Evolutionary conservation across 2,888 invertebrate species (phyloP), one percentile per base, ranked within the genome.

Genomic region (Caenorhabditis virilis): DNA sequence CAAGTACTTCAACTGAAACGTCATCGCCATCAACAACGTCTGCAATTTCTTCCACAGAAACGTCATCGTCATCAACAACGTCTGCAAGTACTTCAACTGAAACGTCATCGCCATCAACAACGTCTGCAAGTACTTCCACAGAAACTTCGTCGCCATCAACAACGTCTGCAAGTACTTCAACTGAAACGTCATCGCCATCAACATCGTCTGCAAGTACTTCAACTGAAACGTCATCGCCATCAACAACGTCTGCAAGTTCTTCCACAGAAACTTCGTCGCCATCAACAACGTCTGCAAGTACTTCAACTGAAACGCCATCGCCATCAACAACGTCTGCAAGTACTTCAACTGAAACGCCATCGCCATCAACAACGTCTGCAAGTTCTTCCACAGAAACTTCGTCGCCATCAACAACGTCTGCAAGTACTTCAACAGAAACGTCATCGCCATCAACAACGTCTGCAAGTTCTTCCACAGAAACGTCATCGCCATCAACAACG

Each of bases 11-110:
- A 27, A 30, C 48, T n/a, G 15, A 36, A 1, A 57, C 61, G 6
- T 49, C 53, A 2, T 18, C 15, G 15, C 11, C 30, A n/a, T 22
- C 47, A 30, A 55, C 64, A 11, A 60, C 60, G 16, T 43, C 49
- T 4, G 33, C 27, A 42, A 15, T 33, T 1, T 42, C 51, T 26
- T 25, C 41, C 6, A 47, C 41, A 1, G 25, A 27, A 6, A 55
- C 55, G 2, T 22, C 41, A 22, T 35, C 41, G 5, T 25, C 39
- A 11, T 41, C 55, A 4, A 56, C 55, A 9, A 45, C 55, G 3
- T 48, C 55, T 2, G 41, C 27, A 13, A 20, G 30, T 0, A 48
- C 47, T 11, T 26, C 56, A 0, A 48, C 55, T 3, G 36, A 47
- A 11, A 55, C 47, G 7, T 30, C 27, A 33, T 15, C 46, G 5